Evolutionary conservation across 2,113 vertebrate species (phyloP), one percentile per base, ranked within the genome.

Genomic region (Argyrosomus japonicus): DNA sequence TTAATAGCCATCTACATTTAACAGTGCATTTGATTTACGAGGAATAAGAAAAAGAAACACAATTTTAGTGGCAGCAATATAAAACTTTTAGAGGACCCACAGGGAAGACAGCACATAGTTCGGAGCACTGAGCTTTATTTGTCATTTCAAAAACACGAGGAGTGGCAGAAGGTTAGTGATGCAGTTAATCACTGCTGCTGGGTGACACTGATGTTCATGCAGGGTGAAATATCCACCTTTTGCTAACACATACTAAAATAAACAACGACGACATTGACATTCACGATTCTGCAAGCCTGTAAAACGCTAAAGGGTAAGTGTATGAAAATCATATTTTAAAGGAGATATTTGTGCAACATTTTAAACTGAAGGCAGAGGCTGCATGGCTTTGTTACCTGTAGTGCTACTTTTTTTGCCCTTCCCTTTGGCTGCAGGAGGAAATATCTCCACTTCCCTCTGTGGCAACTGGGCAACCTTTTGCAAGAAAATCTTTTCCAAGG

Each of bases 401-500:
- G 81, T 88, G 84, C 87, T 87, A 0, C 92, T 94, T 80, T 97
- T 99, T 75, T 95, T 96, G 29, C 95, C 94, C 94, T 97, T 99
- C 89, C 94, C 95, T 94, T 98, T 99, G 1, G 95, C 95, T 68
- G 93, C 95, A 0, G 96, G 94, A 50, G 97, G 96, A 18, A 96
- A 73, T 32, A 99, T 85, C 67, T 99, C 98, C 0, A 97, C 96
- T 87, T 99, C 98, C 15, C 95, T 95, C 82, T 96, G 96, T 56
- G 97, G 96, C 97, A 99, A 99, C 89, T 96, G 94, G 29, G 97
- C 95, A 68, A 99, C 97, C 86, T 99, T 99, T 88, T 98, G 97
- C 85, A 99, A 91, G 91, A 97, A 99, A 53, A 99, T 95, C 94
- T 99, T 99, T 93, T 99, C 98, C 94, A 99, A 89, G 17, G 97